Conservation (phyloP, 2,888 invertebrate species). For the Stenodera caucasica region DNA sequence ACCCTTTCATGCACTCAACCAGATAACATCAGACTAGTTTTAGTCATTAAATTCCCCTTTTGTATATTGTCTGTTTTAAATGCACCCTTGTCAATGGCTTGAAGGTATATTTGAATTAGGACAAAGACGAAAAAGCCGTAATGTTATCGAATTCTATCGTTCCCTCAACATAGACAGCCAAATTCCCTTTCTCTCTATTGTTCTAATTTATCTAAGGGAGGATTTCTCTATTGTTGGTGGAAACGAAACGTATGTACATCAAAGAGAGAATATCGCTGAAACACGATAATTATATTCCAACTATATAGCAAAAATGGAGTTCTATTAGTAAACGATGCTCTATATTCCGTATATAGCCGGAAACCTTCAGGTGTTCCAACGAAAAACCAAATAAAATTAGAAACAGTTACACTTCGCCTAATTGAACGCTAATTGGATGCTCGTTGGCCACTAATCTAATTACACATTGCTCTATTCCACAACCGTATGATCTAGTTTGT, state of each 20-base stretch:
- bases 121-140: background rate
- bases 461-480: background rate
- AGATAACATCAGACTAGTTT: conserved; percentile 22
- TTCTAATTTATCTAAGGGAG: background rate
- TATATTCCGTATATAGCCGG: background rate
- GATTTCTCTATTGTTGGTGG: background rate
- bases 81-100: conserved; percentile 22
- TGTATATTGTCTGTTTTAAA: conserved; percentile 21
- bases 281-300: background rate
- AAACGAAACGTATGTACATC: background rate
- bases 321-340: too few relatives aligned
- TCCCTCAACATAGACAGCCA: background rate
- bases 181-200: background rate
- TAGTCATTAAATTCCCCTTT: conserved; percentile 11
- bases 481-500: background rate
- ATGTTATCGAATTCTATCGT: background rate
- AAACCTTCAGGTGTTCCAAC: background rate
- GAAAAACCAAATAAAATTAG: background rate
- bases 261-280: background rate
- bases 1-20: conserved; percentile 7
- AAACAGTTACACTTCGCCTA: background rate
- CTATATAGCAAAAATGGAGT: too few relatives aligned
- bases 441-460: background rate
- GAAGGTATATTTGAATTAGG: conserved; percentile 1
- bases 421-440: background rate